Evolutionary conservation across 2,113 vertebrate species (phyloP), one percentile per base, ranked within the genome.

Genomic region (Herpailurus yagouaroundi): DNA sequence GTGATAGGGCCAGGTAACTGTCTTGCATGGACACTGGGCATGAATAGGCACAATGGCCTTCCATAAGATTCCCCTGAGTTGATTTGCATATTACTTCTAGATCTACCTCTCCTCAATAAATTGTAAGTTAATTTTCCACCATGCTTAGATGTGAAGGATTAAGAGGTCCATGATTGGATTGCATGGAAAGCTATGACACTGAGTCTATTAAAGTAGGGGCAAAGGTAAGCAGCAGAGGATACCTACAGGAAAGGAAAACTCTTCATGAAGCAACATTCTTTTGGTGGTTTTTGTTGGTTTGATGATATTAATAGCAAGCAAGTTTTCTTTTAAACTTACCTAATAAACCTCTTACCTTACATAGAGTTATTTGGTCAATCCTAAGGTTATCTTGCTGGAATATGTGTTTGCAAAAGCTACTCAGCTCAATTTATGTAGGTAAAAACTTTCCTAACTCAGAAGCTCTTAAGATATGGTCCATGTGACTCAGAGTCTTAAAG

Each of bases 401-500:
- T 33, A 60, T 19, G 15, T 60, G 27, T 90, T 95, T 68, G 2
- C 41, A 92, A 73, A 79, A 89, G 38, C 68, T 85, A 76, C 41
- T 7, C 50, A 69, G 38, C 52, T 96, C 77, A 69, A 71, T 86
- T 95, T 83, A 57, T 82, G 86, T 93, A 87, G 55, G 85, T 57
- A 95, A 93, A 95, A 90, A 91, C 52, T 74, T 94, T 96, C 29
- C 48, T 91, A 92, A 91, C 63, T 91, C 81, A 79, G 84, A 96
- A 89, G 55, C 73, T 96, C 89, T 89, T 97, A 94, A 91, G 93
- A 96, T 93, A 86, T 71, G 66, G 77, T 97, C 94, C 91, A 89
- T 86, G 91, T 94, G 94, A 97, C 85, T 95, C 88, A 31, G 29
- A 97, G 38, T 91, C 71, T 91, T 97, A 97, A 97, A 96, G 97